phyloP scores from a whole-genome alignment of 1,140 invertebrate species.

The Centruroides vittatus region DNA sequence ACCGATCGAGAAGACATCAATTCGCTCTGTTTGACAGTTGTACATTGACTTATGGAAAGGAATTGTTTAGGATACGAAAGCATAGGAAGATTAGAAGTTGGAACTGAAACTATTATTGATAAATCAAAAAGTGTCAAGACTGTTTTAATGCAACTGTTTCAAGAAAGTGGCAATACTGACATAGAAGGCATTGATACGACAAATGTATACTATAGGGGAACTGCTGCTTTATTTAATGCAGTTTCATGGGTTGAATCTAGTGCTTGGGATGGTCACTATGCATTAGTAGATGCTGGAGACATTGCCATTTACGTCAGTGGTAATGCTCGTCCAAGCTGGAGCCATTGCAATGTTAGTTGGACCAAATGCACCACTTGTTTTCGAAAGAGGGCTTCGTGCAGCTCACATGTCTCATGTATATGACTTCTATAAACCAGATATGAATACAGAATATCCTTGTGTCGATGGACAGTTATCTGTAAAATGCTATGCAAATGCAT shows the following conservation, averaged over 20 bases:
- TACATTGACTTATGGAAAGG: constrained; percentile 58
- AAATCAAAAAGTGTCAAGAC: constrained; percentile 98
- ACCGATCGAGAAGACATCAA: constrained; percentile 95
- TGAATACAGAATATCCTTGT: constrained; percentile 83
- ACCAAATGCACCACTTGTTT: constrained; percentile 74
- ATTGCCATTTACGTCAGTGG: constrained; percentile 92
- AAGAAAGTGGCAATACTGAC: constrained; percentile 64
- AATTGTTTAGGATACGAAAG: constrained; percentile 48
- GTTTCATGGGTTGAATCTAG: constrained; percentile 93
- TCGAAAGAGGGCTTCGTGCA: constrained; percentile 67
- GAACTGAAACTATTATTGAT: constrained; percentile 95
- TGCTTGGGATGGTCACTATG: constrained; percentile 88
- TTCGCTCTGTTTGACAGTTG: constrained; percentile 87
- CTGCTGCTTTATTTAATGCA: constrained; percentile 89
- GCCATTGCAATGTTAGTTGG: constrained; percentile 93
- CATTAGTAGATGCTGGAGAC: constrained; percentile 84
- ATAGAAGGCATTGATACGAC: constrained; percentile 94
- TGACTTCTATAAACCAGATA: constrained; percentile 97
- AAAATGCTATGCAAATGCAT: constrained; percentile 78
- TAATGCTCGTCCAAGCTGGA: constrained; percentile 79
- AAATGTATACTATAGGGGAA: constrained; percentile 98
- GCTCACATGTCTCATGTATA: constrained; percentile 89
- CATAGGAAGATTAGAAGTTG: constrained; percentile 88
- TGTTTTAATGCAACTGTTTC: constrained; percentile 91
- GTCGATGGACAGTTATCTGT: constrained; percentile 94